Evolutionary conservation across 2,888 invertebrate species (phyloP), one percentile per base, ranked within the genome.

Genomic region (Mechanitis messenoides): DNA sequence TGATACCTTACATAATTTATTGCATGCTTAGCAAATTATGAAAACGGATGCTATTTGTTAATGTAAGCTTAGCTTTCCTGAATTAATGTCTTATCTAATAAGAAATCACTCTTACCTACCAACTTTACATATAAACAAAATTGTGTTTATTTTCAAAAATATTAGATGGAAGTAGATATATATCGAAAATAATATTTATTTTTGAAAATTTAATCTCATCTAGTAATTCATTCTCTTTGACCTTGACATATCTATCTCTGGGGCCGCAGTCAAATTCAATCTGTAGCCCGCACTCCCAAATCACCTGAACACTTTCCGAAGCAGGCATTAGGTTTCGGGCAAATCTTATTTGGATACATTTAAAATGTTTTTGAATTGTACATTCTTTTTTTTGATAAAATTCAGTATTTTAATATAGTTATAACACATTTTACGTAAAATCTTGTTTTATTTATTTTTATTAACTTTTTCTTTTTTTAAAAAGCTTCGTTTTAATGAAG

Each of bases 311-410:
- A 84, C 87, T 85, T 82, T 81, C 78, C 76, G 74, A 71, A 71
- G 76, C 73, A 74, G 72, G 77, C 81, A 84, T 83, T 81, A 83
- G 80, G 79, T 81, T 78, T 70, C 74, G 64, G 70, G 76, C 76
- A 85, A 86, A 87, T 87, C 83, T 79, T 80, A 85, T 87, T 85
- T 85, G 79, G 80, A 78, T 84, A 85, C 76, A 82, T 85, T 84
- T 83, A 80, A 50, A 50, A 50, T 50, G 50, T 28, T 50, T 50
- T 50, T 31, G 50, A 31, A 50, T 50, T 28, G 50, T 50, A 31
- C 50, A 6, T 50, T 50, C 42, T 31, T 11, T 50, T 50, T n/a
- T 31, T 50, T n/a, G 20, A 31, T 50, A 28, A 50, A 31, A 50
- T 50, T 50, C 31, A 50, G 31, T 50, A 50, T 31, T 9, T 31